These are phyloP conservation scores for Ammospiza nelsoni DNA, from an alignment of 2,113 vertebrate species.

Conservation along the genomic window DNA sequence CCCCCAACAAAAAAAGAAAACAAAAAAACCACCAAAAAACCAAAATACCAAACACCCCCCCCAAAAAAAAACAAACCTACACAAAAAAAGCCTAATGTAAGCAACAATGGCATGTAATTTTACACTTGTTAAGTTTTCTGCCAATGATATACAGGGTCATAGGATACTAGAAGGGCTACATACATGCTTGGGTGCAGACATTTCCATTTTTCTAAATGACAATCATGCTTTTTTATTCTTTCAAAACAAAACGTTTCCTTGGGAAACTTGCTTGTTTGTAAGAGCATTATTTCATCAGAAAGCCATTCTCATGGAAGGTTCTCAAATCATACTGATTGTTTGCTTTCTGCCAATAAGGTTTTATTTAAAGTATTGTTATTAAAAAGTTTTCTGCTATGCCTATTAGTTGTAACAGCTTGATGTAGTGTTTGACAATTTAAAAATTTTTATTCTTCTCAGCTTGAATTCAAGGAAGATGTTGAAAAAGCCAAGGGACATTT, in stretches of 20 bases:
- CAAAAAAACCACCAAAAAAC: neutral
- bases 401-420: neutral
- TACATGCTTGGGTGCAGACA: fast-evolving
- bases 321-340: neutral
- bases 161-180: neutral
- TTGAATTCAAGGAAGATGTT: neutral
- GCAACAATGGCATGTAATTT: neutral
- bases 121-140: neutral
- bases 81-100: neutral
- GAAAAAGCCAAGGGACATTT: neutral
- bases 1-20: neutral
- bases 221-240: fast-evolving
- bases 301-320: neutral
- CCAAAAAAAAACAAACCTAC: neutral
- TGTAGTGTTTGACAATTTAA: neutral
- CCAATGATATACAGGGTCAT: neutral
- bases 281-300: neutral
- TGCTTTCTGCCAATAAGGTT: neutral
- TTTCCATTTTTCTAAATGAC: neutral
- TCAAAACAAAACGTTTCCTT: neutral
- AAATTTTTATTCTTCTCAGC: slow-evolving; percentile 4
- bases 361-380: neutral
- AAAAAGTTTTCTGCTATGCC: neutral
- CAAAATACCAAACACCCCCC: neutral
- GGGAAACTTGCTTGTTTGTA: neutral